A percentile compares a stretch with the other conserved stretches of the same genome.
These are phyloP conservation scores for Hylyphantes graminicola DNA, from an alignment of 1,140 invertebrate genomes.

Conservation along the genomic window DNA sequence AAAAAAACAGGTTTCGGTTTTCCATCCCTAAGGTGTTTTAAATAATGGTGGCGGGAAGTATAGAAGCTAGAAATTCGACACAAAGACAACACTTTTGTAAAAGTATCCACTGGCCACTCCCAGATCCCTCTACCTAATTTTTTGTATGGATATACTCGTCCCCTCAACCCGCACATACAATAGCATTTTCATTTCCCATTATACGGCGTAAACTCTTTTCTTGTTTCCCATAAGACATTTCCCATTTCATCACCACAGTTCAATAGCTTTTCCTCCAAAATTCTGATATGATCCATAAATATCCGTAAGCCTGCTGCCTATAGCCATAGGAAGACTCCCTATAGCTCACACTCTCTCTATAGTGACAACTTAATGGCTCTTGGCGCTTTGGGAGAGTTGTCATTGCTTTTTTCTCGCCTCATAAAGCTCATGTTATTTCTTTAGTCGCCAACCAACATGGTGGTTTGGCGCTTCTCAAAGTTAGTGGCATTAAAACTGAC, in stretches of 20 bases:
- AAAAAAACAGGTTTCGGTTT: too few relatives aligned
- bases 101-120: too few relatives aligned
- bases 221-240: constrained; percentile 1
- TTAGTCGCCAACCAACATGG: not conserved
- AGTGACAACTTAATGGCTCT: constrained; percentile 56
- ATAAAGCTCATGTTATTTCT: constrained; percentile 49
- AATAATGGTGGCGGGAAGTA: too few relatives aligned
- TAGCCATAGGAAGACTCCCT: not conserved
- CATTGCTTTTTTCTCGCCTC: constrained; percentile 55
- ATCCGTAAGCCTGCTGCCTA: constrained; percentile 14
- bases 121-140: too few relatives aligned
- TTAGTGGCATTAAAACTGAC: too few relatives aligned
- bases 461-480: not conserved
- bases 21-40: too few relatives aligned
- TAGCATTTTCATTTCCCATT: constrained; percentile 7
- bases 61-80: too few relatives aligned
- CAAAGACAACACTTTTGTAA: too few relatives aligned
- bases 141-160: too few relatives aligned
- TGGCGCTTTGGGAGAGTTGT: constrained; percentile 43
- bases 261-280: constrained; percentile 29
- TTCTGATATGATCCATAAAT: constrained; percentile 53
- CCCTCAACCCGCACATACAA: too few relatives aligned
- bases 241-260: constrained; percentile 26
- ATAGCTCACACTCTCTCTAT: constrained; percentile 20
- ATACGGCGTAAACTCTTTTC: not conserved